These are phyloP conservation scores for Palaemon carinicauda DNA, from an alignment of 1,140 invertebrate genomes.

Conservation along the genomic window DNA sequence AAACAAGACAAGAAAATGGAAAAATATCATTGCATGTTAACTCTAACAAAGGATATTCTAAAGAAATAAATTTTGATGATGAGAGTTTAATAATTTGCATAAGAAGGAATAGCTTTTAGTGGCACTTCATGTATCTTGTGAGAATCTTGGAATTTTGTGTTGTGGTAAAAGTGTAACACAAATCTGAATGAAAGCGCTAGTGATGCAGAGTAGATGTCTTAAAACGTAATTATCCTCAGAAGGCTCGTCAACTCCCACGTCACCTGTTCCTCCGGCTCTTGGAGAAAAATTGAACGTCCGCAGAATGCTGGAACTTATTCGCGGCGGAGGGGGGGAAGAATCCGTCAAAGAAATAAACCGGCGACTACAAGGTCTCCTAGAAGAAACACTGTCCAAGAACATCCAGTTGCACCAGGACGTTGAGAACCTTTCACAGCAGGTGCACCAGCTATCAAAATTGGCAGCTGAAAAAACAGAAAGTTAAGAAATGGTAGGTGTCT, in stretches of 20 bases:
- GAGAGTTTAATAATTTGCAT: too few species aligned
- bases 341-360: slow-evolving; percentile 64
- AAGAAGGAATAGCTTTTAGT: too few species aligned
- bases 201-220: not conserved
- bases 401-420: slow-evolving; percentile 69
- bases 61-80: too few species aligned
- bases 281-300: slow-evolving; percentile 28
- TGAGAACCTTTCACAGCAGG: slow-evolving; percentile 65
- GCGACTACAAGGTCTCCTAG: slow-evolving; percentile 66
- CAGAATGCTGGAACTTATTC: slow-evolving; percentile 37
- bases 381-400: slow-evolving; percentile 72
- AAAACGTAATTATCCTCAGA: not conserved
- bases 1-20: too few species aligned
- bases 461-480: slow-evolving; percentile 39
- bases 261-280: not conserved
- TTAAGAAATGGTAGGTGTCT: too few species aligned
- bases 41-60: too few species aligned
- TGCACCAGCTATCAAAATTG: slow-evolving; percentile 58
- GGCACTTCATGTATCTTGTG: too few species aligned
- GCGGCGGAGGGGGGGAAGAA: slow-evolving; percentile 58
- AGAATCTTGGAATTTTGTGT: not conserved
- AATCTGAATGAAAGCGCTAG: not conserved
- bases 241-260: slow-evolving; percentile 25
- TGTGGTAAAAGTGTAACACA: not conserved
- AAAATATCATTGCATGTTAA: too few species aligned